Evolutionary conservation across 2,888 invertebrate genomes (phyloP).

Genomic region (Zhengitettix transpicula): DNA sequence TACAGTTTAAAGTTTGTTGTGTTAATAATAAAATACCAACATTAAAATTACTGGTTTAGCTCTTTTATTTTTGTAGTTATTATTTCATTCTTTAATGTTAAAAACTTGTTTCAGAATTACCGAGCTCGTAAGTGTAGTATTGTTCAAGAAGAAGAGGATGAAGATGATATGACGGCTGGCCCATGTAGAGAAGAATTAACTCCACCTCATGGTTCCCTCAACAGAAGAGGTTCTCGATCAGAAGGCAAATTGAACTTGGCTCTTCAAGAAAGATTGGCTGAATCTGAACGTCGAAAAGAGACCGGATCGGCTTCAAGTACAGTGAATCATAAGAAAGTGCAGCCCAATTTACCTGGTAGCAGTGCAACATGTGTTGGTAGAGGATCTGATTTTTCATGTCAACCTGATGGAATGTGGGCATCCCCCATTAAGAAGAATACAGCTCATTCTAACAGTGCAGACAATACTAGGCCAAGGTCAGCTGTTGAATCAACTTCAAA

Average conservation of each 20-base stretch:
- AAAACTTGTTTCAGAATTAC: conserved; percentile 19
- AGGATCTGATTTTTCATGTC: conserved; percentile 1
- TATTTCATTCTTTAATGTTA: not conserved
- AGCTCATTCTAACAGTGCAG: conserved; percentile 14
- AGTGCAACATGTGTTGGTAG: not conserved
- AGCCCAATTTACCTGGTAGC: not conserved
- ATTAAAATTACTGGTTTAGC: no score
- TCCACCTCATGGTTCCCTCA: conserved; percentile 31
- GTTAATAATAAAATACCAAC: no score
- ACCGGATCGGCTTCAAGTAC: not conserved
- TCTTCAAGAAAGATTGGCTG: conserved; percentile 39
- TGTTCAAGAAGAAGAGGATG: conserved; percentile 83
- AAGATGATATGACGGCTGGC: conserved; percentile 51
- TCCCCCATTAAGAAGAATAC: conserved; percentile 8
- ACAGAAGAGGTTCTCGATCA: conserved; percentile 58
- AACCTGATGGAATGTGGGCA: not conserved
- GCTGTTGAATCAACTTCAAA: conserved; percentile 17
- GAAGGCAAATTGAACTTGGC: conserved; percentile 61
- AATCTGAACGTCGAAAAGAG: conserved; percentile 39
- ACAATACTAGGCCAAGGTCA: conserved; percentile 20
- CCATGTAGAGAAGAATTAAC: conserved; percentile 34
- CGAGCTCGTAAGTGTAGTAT: conserved; percentile 78
- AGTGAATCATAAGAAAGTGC: not conserved
- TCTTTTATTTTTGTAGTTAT: not conserved
- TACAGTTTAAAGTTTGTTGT: no score